phyloP scores from a whole-genome alignment of 2,113 vertebrate species.

The Lepisosteus oculatus region DNA sequence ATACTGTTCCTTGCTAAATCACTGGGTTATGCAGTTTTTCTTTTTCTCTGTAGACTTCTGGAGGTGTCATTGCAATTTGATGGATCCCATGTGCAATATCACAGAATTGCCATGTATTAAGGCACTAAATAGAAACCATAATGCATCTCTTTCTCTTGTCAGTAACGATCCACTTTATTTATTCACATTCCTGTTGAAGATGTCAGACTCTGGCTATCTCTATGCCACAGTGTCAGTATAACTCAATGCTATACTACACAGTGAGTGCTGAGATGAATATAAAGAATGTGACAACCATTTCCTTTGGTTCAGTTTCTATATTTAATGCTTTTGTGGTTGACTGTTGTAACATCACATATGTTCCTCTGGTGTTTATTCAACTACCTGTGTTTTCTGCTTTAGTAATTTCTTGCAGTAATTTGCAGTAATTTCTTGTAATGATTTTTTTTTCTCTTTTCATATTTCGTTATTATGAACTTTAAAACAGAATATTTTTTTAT shows the following conservation, averaged over 20 bases:
- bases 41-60: background rate
- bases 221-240: constrained; percentile 11
- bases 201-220: background rate
- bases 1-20: constrained; percentile 6
- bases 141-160: constrained; percentile 2
- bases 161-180: constrained; percentile 12
- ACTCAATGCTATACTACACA: background rate
- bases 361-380: constrained; percentile 7
- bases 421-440: no score
- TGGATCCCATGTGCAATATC: constrained; percentile 4
- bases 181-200: constrained; percentile 8
- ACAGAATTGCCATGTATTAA: constrained; percentile 2
- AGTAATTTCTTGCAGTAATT: constrained; percentile 13
- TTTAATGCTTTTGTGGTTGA: constrained; percentile 15
- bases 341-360: constrained; percentile 17
- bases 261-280: background rate
- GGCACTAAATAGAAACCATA: background rate
- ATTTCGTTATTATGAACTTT: background rate
- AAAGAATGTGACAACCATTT: constrained; percentile 10
- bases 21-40: background rate
- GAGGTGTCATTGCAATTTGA: constrained; percentile 12
- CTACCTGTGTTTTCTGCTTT: background rate
- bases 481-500: background rate
- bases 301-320: constrained; percentile 15
- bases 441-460: background rate